These are phyloP conservation scores for Ditylenchus dipsaci DNA, from an alignment of 1,140 invertebrate species.

Conservation along the genomic window DNA sequence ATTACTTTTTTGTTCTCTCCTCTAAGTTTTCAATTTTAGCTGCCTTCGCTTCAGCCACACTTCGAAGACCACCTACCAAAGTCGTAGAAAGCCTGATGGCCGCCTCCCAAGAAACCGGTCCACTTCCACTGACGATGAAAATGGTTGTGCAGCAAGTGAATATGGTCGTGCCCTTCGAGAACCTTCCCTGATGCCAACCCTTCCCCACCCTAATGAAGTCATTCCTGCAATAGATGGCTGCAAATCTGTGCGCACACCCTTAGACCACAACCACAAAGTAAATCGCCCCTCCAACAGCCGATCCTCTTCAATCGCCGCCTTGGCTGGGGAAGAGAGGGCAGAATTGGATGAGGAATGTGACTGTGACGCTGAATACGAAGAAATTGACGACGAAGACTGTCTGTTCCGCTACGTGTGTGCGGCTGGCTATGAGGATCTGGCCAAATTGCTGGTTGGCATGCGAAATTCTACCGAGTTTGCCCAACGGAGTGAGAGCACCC, in stretches of 20 bases:
- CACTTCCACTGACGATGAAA: constrained; percentile 6
- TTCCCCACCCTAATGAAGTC: neutral
- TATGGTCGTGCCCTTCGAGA: constrained; percentile 2
- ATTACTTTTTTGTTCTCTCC: too few relatives aligned
- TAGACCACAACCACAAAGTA: neutral
- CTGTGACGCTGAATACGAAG: constrained; percentile 21
- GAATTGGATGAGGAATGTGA: constrained; percentile 20
- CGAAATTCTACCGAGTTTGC: constrained; percentile 66
- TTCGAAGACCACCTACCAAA: constrained; percentile 31
- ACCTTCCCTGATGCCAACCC: neutral
- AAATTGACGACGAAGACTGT: constrained; percentile 70
- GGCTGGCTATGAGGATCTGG: constrained; percentile 65
- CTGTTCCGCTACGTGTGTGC: constrained; percentile 83
- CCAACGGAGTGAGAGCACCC: constrained; percentile 71
- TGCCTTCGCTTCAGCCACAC: constrained; percentile 34
- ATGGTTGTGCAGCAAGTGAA: neutral
- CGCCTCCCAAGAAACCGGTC: constrained; percentile 26
- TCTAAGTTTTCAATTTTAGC: constrained; percentile 12
- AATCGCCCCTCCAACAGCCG: neutral
- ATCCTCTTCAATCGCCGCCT: constrained; percentile 7
- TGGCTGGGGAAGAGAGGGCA: constrained; percentile 10
- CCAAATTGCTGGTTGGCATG: constrained; percentile 21
- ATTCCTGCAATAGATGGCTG: neutral
- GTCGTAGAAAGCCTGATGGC: constrained; percentile 34
- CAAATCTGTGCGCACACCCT: neutral